phyloP scores from a whole-genome alignment of 2,888 invertebrate species.

The Cosmia pyralina region DNA sequence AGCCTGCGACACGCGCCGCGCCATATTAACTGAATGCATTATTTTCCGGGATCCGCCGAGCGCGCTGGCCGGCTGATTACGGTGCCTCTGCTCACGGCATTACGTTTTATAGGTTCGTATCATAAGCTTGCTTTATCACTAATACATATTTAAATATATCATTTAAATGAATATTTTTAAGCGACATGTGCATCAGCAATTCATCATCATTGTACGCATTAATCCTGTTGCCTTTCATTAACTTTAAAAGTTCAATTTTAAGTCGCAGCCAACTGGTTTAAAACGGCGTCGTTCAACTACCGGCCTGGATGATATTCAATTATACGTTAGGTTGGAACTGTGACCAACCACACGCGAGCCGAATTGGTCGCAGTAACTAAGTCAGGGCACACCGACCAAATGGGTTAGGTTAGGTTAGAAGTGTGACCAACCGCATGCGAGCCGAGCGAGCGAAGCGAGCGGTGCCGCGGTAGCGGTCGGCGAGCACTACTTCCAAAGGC shows the following conservation, averaged over 20 bases:
- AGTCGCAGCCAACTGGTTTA: neutral
- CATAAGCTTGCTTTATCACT: conserved; percentile 79
- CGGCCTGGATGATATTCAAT: too few relatives aligned
- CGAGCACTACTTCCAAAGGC: too few relatives aligned
- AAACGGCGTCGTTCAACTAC: too few relatives aligned
- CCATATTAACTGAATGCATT: conserved; percentile 84
- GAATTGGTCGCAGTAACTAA: too few relatives aligned
- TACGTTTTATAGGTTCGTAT: conserved; percentile 89
- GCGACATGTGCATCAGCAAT: neutral
- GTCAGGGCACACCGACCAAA: too few relatives aligned
- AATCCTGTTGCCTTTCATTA: neutral
- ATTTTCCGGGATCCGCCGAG: conserved; percentile 86
- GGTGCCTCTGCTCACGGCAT: conserved; percentile 89
- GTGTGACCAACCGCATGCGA: too few relatives aligned
- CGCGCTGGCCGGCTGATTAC: conserved; percentile 81
- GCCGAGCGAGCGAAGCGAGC: too few relatives aligned
- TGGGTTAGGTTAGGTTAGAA: too few relatives aligned
- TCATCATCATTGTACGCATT: conserved; percentile 14
- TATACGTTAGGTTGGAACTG: too few relatives aligned
- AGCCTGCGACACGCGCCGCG: conserved; percentile 69
- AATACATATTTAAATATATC: conserved; percentile 30
- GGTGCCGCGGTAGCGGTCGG: too few relatives aligned
- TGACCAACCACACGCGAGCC: too few relatives aligned
- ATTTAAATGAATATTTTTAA: neutral
- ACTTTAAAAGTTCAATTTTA: conserved; percentile 5